These are phyloP conservation scores for Streptopelia turtur DNA, from an alignment of 2,797 vertebrate genomes.

Conservation along the genomic window DNA sequence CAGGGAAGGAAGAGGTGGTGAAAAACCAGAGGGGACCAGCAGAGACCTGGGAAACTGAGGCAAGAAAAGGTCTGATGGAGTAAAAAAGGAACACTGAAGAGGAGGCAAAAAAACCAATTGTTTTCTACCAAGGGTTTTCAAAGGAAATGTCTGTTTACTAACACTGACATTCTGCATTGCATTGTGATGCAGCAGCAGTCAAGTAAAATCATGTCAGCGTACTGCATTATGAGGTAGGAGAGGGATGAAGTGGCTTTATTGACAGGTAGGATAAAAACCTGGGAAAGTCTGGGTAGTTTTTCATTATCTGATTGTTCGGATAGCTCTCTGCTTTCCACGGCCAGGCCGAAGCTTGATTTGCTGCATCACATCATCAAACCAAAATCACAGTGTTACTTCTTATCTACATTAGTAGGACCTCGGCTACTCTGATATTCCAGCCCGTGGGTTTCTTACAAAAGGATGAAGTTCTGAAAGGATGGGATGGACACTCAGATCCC, in stretches of 20 bases:
- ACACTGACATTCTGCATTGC: constrained; percentile 1
- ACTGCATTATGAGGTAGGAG: not conserved
- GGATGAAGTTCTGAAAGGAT: not conserved
- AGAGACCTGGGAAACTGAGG: not conserved
- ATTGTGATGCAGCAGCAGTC: constrained; percentile 1
- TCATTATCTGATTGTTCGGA: constrained; percentile 33
- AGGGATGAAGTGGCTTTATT: constrained; percentile 25
- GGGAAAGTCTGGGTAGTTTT: constrained; percentile 11
- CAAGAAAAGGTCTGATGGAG: not conserved
- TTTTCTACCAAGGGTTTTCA: not conserved
- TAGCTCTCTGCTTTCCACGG: not conserved
- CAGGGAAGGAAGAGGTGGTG: not conserved
- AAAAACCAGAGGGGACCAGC: not conserved
- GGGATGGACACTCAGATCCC: not conserved
- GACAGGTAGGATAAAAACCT: constrained; percentile 22
- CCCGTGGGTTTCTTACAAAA: not conserved
- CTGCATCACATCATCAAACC: not conserved
- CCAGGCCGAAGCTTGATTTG: not conserved
- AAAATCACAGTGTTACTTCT: not conserved
- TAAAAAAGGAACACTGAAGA: not conserved
- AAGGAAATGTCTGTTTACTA: constrained; percentile 25
- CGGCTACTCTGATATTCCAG: not conserved
- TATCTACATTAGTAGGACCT: not conserved
- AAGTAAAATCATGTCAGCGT: constrained; percentile 7
- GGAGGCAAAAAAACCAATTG: not conserved